A percentile compares a stretch with the other conserved stretches of the same genome.
phyloP scores from a whole-genome alignment of 2,888 invertebrate species.

The Penaeus monodon region DNA sequence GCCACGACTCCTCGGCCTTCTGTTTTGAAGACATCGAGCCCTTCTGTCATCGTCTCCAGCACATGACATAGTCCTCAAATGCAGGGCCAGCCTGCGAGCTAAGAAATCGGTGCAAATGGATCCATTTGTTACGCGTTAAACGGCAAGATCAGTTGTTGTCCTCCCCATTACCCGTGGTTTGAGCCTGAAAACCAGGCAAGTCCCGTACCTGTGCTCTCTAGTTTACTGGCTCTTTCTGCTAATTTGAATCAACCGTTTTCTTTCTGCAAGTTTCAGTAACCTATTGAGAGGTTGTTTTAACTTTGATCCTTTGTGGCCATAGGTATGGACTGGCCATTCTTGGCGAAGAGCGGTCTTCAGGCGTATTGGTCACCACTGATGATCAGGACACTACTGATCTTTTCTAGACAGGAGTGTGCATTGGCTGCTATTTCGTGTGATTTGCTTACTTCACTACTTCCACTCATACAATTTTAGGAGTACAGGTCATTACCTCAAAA shows the following conservation, averaged over 20 bases:
- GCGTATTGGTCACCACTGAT: slow-evolving; percentile 10
- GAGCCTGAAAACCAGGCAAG: slow-evolving; percentile 65
- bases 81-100: slow-evolving; percentile 65
- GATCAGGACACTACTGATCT: slow-evolving; percentile 27
- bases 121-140: slow-evolving; percentile 70
- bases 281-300: slow-evolving; percentile 86
- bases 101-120: slow-evolving; percentile 70
- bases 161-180: slow-evolving; percentile 47
- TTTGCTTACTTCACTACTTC: slow-evolving; percentile 46
- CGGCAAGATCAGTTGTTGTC: slow-evolving; percentile 67
- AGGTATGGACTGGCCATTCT: slow-evolving; percentile 67
- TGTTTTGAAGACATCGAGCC: slow-evolving; percentile 56
- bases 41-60: slow-evolving; percentile 57
- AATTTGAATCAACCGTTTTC: slow-evolving; percentile 64
- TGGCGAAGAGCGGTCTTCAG: slow-evolving; percentile 56
- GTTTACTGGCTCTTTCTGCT: slow-evolving; percentile 63
- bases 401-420: slow-evolving; percentile 35
- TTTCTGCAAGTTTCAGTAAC: slow-evolving; percentile 75
- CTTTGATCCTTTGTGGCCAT: slow-evolving; percentile 76
- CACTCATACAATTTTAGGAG: slow-evolving; percentile 52
- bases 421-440: slow-evolving; percentile 41
- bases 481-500: slow-evolving; percentile 56
- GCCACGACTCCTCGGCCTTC: slow-evolving; percentile 43
- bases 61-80: slow-evolving; percentile 30
- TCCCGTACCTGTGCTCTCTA: slow-evolving; percentile 60